A percentile compares a stretch with the other conserved stretches of the same genome.
These are phyloP conservation scores for Himalopsyche japonica DNA, from an alignment of 2,888 invertebrate genomes.

Conservation along the genomic window DNA sequence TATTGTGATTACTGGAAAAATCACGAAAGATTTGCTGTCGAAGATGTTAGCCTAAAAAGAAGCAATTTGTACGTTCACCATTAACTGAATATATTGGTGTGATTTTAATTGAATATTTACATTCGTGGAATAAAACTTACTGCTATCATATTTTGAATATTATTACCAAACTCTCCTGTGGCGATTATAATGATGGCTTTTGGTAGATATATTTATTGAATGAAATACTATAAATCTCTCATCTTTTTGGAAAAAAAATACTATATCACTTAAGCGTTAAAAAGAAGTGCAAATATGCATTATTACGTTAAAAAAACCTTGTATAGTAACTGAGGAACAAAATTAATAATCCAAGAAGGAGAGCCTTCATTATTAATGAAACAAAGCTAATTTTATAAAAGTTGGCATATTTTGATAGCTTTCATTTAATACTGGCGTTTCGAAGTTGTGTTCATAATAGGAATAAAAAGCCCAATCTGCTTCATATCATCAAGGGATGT, in stretches of 20 bases:
- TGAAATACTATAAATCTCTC: too few relatives aligned
- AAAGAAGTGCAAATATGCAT: background rate
- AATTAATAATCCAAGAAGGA: background rate
- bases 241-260: background rate
- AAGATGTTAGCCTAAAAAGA: too few relatives aligned
- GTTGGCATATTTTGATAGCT: background rate
- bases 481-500: conserved; percentile 4
- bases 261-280: background rate
- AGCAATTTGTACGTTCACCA: too few relatives aligned
- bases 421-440: background rate
- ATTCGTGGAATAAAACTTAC: too few relatives aligned
- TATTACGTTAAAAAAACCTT: background rate
- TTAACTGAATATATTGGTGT: too few relatives aligned
- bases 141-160: too few relatives aligned
- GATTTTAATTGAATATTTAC: too few relatives aligned
- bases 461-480: background rate
- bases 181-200: too few relatives aligned
- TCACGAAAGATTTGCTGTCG: too few relatives aligned
- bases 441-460: background rate
- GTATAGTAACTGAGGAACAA: background rate
- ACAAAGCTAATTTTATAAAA: background rate
- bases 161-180: too few relatives aligned
- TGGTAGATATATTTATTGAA: too few relatives aligned
- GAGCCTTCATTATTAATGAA: background rate
- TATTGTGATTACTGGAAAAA: too few relatives aligned